Base-by-base conservation (phyloP, 2,113 vertebrate species). In the Sinocyclocheilus anophthalmus region DNA sequence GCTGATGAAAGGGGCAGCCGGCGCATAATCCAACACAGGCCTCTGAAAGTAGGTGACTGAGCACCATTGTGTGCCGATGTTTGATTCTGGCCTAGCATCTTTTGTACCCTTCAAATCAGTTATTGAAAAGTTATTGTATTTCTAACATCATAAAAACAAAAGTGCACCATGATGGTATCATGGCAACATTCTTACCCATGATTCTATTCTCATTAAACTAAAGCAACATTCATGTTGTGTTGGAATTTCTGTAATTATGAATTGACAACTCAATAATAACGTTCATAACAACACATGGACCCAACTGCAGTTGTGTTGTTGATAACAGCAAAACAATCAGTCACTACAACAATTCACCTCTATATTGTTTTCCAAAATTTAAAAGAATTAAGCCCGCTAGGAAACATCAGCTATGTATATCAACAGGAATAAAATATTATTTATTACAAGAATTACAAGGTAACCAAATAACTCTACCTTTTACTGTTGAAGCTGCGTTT, bases 11-110 rank as follows among this genome's bases (percentile, higher is more conserved):
- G 4, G 11, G 18, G 8, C 20, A 18, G 30, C 30, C 30, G 0
- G 18, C 0, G 0, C 48, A 18, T 77, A 30, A 77, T 77, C 22
- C 48, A 77, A 77, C 3, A 10, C 75, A 77, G 75, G 16, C 24
- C n/a, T 50, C 48, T 4, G 24, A 55, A 77, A 76, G 75, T 45
- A 10, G 42, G 42, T 45, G 42, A 45, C 45, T 55, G 48, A 77
- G 24, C 14, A 1, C 24, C 45, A 77, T 55, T 77, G 75, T 77
- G 75, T 33, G 14, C 0, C 9, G 3, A 55, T 20, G 16, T 26
- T 77, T 55, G 75, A 76, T 76, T 77, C n/a, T 77, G 75, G 39
- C 37, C 37, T 13, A 75, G 6, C 39, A n/a, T 73, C 70, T 45
- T 45, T 4, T 45, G 39, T n/a, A 45, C 39, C 70, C 48, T 11